Evolutionary conservation across 2,888 invertebrate genomes (phyloP).

Genomic region (Kuschelorhynchus macadamiae): DNA sequence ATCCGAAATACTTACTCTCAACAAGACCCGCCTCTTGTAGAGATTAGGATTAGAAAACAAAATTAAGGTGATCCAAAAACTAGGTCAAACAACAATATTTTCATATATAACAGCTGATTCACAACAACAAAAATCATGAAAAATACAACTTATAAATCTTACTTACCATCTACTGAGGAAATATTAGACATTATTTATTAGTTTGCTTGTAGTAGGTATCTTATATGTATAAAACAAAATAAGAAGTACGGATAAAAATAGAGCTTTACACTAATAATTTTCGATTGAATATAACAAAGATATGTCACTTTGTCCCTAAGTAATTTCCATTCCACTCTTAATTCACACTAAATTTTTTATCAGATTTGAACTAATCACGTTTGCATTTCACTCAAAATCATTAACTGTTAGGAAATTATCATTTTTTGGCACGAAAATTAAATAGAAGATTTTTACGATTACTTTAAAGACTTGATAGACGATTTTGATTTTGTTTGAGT

Average conservation of each 20-base stretch:
- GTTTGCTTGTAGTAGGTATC: no score
- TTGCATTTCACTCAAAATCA: conserved; percentile 13
- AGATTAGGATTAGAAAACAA: no score
- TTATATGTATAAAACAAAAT: no score
- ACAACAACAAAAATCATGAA: conserved; percentile 49
- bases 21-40: no score
- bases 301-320: conserved; percentile 52
- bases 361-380: background rate
- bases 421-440: no score
- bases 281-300: conserved; percentile 56
- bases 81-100: conserved; percentile 17
- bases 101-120: conserved; percentile 42
- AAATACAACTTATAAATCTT: conserved; percentile 3
- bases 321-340: conserved; percentile 40
- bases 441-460: no score
- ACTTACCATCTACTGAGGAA: conserved; percentile 44
- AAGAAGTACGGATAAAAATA: conserved; percentile 32
- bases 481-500: no score
- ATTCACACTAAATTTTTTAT: conserved; percentile 19
- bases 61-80: background rate
- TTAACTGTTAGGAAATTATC: conserved; percentile 7
- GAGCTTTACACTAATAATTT: conserved; percentile 48
- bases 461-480: no score
- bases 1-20: no score
- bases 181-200: conserved; percentile 18